Conservation (phyloP, 2,888 invertebrate species). For the Anagyrus pseudococci region DNA sequence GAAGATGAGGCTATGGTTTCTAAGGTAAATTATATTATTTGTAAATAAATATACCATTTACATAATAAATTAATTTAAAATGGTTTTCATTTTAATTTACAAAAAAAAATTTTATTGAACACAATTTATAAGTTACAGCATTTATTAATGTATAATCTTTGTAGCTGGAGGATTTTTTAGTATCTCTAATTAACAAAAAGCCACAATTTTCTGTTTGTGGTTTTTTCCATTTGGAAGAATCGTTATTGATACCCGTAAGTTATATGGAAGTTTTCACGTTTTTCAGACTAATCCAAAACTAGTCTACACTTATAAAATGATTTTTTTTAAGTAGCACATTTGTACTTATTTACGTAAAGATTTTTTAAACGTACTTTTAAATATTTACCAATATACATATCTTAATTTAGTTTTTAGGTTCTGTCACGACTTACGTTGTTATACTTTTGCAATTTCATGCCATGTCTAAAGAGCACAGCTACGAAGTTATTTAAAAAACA, state of each 20-base stretch:
- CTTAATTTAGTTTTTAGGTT: conserved; percentile 4
- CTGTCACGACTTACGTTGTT: conserved; percentile 11
- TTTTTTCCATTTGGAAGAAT: conserved; percentile 2
- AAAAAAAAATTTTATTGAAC: neutral
- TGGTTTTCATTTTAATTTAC: neutral
- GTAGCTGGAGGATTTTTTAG: conserved; percentile 3
- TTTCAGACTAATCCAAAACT: too few relatives aligned
- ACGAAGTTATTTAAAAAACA: too few relatives aligned
- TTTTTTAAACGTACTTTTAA: too few relatives aligned
- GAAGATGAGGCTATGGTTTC: neutral
- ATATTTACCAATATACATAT: neutral
- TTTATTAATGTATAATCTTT: neutral
- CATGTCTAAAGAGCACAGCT: too few relatives aligned
- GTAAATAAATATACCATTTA: neutral
- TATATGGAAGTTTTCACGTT: too few relatives aligned
- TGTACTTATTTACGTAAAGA: too few relatives aligned
- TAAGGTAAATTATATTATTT: too few relatives aligned
- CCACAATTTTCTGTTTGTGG: neutral
- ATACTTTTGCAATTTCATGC: conserved; percentile 12
- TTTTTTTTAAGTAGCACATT: too few relatives aligned
- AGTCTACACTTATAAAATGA: too few relatives aligned
- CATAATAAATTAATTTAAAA: neutral
- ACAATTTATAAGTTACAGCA: neutral
- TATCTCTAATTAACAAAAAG: conserved; percentile 1
- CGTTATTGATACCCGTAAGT: conserved; percentile 12